These are phyloP conservation scores for Megaleporinus macrocephalus DNA, from an alignment of 2,113 vertebrate species.

Conservation along the genomic window DNA sequence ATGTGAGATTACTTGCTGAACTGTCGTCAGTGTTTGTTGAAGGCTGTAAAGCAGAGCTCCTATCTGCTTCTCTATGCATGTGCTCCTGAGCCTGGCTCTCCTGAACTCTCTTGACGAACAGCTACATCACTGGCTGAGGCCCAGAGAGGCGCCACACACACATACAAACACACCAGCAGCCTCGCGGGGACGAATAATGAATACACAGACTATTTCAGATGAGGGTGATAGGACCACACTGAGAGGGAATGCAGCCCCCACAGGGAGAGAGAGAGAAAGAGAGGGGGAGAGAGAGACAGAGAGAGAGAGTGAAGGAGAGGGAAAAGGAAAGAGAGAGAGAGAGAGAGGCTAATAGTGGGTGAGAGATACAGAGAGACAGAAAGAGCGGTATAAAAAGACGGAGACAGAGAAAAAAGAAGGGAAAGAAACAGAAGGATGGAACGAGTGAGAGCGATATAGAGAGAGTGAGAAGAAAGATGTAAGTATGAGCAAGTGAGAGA, in stretches of 20 bases:
- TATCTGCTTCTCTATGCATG: background rate
- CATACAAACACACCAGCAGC: slow-evolving; percentile 4
- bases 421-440: too few species aligned
- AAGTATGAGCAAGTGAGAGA: too few species aligned
- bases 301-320: background rate
- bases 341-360: background rate
- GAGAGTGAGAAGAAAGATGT: background rate
- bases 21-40: background rate
- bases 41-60: background rate
- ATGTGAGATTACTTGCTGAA: slow-evolving; percentile 15
- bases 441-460: background rate
- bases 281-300: background rate
- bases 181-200: slow-evolving; percentile 51
- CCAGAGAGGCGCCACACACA: slow-evolving; percentile 16
- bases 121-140: background rate
- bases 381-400: background rate
- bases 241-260: background rate
- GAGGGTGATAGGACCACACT: slow-evolving; percentile 40
- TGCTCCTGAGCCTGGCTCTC: slow-evolving; percentile 26
- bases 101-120: slow-evolving; percentile 30
- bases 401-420: background rate
- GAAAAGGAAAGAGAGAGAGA: background rate
- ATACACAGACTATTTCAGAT: slow-evolving; percentile 46
- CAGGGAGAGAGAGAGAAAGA: background rate
- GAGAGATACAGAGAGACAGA: background rate